Conservation (phyloP, 2,113 vertebrate species). For the Ailuropoda melanoleuca region DNA sequence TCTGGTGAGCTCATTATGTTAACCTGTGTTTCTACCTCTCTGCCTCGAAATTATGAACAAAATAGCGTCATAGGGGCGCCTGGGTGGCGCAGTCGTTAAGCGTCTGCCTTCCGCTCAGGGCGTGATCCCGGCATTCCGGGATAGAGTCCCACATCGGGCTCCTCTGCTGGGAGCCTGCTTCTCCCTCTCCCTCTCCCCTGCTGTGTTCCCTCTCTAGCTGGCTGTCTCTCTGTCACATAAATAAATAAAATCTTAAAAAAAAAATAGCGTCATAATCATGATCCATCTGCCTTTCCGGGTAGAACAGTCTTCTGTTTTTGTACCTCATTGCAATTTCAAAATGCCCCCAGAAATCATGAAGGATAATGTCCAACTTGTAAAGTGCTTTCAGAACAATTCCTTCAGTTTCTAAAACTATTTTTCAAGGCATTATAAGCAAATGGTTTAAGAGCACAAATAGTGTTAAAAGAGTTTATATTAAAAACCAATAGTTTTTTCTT, state of each 20-base stretch:
- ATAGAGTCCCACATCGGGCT: no score
- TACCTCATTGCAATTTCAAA: neutral
- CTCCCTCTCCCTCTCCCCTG: no score
- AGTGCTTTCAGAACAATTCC: neutral
- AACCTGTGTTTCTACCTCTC: neutral
- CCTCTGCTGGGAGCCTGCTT: no score
- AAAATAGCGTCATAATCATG: neutral
- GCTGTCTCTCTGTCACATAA: no score
- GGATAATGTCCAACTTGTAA: neutral
- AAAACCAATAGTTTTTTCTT: neutral
- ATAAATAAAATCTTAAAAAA: no score
- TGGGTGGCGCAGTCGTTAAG: no score
- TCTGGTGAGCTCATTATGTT: neutral
- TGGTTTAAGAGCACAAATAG: neutral
- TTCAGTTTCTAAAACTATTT: neutral
- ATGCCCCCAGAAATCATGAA: neutral
- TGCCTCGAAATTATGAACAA: neutral
- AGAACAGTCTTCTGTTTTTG: neutral
- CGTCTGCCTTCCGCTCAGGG: no score
- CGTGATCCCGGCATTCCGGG: no score
- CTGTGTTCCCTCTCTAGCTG: no score
- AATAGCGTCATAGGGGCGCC: neutral
- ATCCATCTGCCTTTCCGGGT: neutral
- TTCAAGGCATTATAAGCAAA: neutral
- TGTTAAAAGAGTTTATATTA: neutral